Evolutionary conservation across 2,797 vertebrate genomes (phyloP).

Genomic region (Vespertilio murinus): DNA sequence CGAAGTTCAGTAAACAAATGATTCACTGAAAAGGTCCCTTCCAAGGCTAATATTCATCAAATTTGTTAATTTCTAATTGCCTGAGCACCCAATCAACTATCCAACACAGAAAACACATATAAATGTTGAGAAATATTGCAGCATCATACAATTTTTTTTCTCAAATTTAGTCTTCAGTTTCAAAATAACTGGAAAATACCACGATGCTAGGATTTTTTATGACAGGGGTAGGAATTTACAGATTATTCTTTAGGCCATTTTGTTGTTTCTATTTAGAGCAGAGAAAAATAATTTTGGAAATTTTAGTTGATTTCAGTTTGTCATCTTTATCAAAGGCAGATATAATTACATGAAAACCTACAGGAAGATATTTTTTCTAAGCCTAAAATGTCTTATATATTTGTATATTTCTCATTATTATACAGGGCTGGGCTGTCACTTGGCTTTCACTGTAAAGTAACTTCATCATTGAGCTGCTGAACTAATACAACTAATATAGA

Average conservation of each 20-base stretch:
- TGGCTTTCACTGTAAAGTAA: constrained; percentile 53
- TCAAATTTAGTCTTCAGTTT: neutral
- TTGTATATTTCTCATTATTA: constrained; percentile 57
- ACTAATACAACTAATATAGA: neutral
- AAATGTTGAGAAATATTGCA: neutral
- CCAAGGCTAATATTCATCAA: neutral
- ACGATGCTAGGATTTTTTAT: neutral
- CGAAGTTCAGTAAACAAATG: neutral
- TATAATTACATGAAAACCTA: constrained; percentile 64
- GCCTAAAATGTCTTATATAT: constrained; percentile 41
- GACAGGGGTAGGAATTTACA: neutral
- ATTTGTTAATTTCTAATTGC: neutral
- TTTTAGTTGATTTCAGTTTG: constrained; percentile 64
- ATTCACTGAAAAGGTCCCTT: neutral
- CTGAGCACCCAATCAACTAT: neutral
- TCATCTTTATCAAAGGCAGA: constrained; percentile 67
- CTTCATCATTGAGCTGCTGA: no score
- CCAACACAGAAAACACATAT: neutral
- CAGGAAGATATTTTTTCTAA: constrained; percentile 42
- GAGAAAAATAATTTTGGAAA: constrained; percentile 51
- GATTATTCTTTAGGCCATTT: constrained; percentile 48
- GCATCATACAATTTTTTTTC: neutral
- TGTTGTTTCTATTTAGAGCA: constrained; percentile 45
- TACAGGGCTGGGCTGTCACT: constrained; percentile 39
- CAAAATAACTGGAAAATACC: constrained; percentile 32